Evolutionary conservation across 2,888 invertebrate species (phyloP), one percentile per base, ranked within the genome.

Genomic region (Mylabris sibirica): DNA sequence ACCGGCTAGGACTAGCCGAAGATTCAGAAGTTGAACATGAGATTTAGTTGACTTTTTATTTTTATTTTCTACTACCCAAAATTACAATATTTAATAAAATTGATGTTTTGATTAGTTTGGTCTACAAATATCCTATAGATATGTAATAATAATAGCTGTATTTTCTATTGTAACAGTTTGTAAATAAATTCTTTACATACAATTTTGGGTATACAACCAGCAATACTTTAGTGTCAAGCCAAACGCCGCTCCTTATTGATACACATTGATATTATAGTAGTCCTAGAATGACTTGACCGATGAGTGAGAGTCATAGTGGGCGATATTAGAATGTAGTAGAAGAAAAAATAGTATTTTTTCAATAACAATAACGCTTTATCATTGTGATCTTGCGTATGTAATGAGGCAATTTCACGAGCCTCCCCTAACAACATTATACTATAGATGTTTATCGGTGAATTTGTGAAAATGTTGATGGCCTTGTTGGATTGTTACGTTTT

Each of bases 1-100:
- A 12, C 78, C 84, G 3, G 78, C 78, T 24, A 80, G 84, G 76
- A 76, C 83, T 35, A 83, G 82, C 34, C 78, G 85, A 67, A 77
- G 84, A 77, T 84, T 84, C 77, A 77, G 73, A 61, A 69, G 76
- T 67, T 82, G 82, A 74, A 82, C 80, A 71, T 84, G 82, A 77
- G 65, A 65, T 69, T 69, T 35, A 44, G 3, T 24, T 24, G 11
- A 35, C 35, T 35, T 11, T 9, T 9, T 60, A 6, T 35, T 35
- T 44, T 17, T 17, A 38, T 9, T 5, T 20, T 30, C 8, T 22
- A 14, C 2, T 26, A 12, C 14, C n/a, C 5, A n/a, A 57, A 57
- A 57, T 57, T 57, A 2, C 11, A 26, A 57, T 57, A 57, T 53
- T 53, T 53, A 53, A 53, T 53, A 53, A 53, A 53, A n/a, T 53